Base-by-base conservation (phyloP, 2,113 vertebrate species). In the Machaerirhynchus nigripectus region DNA sequence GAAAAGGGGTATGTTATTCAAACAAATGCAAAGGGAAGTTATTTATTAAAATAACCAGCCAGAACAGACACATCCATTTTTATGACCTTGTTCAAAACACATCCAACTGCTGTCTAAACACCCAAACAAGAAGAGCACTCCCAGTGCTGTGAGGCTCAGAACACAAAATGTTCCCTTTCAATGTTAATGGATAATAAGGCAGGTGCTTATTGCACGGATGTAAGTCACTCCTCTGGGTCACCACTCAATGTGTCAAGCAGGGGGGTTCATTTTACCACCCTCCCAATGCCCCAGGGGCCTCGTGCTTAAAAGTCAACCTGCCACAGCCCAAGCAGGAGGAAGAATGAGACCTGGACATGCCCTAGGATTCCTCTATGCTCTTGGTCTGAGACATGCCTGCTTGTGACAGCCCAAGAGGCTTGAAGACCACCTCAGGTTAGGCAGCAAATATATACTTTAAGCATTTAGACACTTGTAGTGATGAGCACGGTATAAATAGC, bases 11-110 rank as follows among this genome's bases (percentile, higher is more conserved):
- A 86, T 42, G 64, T 64, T 86, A 92, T 60, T 84, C 65, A 96
- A 91, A 92, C 57, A 96, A 88, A 96, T 57, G 84, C 35, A 46
- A 91, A 83, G 10, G 46, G 46, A 78, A 94, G 79, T 67, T 86
- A 84, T 56, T 94, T 88, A 80, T 44, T 87, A 88, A 90, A 95
- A 71, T 50, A 85, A 33, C 46, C n/a, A 89, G 9, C 52, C n/a
- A 49, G 40, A 79, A 71, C 40, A 88, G 47, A 82, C 23, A 71
- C 39, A 74, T 19, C 14, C 59, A 64, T 80, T 94, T 94, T 84
- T 67, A 85, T 12, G 20, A 80, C 46, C 42, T 92, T 1, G 4
- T 33, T 95, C 63, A 87, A 74, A 80, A 94, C 53, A 85, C 46
- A 84, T 23, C 42, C 31, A 57, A 57, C 31, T 71, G 60, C 24